Conservation (phyloP, 1,140 invertebrate species). For the Drosophila subpulchrella region DNA sequence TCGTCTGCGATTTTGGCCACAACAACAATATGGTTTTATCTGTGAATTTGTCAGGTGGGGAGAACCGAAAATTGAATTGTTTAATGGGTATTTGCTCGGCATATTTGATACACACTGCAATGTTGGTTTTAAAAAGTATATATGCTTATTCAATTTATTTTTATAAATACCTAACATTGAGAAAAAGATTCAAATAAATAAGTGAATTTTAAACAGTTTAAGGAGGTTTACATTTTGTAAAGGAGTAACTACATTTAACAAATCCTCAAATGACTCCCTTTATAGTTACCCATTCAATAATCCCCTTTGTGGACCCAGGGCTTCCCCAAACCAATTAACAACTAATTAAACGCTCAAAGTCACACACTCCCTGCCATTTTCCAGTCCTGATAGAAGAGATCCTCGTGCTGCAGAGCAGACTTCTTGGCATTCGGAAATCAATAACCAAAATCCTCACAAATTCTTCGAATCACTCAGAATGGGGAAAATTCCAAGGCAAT, state of each 20-base stretch:
- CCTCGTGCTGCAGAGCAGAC: slow-evolving; percentile 13
- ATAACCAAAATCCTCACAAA: slow-evolving; percentile 79
- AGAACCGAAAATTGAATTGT: slow-evolving; percentile 31
- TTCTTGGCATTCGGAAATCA: slow-evolving; percentile 68
- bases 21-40: slow-evolving; percentile 32
- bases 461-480: slow-evolving; percentile 76
- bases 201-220: no score
- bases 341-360: slow-evolving; percentile 77
- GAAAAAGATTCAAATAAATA: no score
- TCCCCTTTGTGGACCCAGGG: slow-evolving; percentile 9
- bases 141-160: no score
- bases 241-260: no score
- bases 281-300: neutral
- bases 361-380: slow-evolving; percentile 8
- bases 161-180: neutral
- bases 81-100: slow-evolving; percentile 2
- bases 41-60: slow-evolving; percentile 33
- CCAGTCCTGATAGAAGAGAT: neutral
- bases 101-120: neutral
- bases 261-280: neutral
- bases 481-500: slow-evolving; percentile 76
- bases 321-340: slow-evolving; percentile 63
- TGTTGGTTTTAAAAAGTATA: no score
- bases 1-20: slow-evolving; percentile 19
- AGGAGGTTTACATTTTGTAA: no score